Percentiles rank a stretch among this genome's conserved stretches.
Conservation (phyloP, 2,113 vertebrate species). For the Pristiophorus japonicus region DNA sequence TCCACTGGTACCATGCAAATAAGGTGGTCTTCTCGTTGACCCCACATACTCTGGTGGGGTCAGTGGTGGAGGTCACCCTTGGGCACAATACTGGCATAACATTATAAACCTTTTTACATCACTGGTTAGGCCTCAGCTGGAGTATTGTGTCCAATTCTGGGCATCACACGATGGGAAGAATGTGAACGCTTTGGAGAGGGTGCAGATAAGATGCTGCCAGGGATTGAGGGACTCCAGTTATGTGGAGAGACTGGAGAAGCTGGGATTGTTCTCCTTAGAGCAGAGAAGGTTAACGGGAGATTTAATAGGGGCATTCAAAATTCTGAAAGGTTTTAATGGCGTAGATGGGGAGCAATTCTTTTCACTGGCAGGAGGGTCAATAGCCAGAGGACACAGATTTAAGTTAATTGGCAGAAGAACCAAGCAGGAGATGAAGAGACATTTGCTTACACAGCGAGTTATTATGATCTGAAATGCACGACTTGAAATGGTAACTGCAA, state of each 20-base stretch:
- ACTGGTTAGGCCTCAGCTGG: background rate
- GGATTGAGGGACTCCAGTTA: background rate
- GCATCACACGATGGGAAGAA: background rate
- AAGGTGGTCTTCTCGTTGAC: background rate
- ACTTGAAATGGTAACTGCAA: background rate
- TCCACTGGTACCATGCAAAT: background rate
- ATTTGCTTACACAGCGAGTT: background rate
- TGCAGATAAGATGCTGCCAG: background rate
- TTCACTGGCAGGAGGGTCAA: background rate
- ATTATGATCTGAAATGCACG: background rate
- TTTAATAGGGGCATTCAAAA: background rate
- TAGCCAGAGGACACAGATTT: background rate
- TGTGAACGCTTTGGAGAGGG: background rate
- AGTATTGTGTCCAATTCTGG: background rate
- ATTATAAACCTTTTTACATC: background rate
- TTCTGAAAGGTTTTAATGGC: background rate
- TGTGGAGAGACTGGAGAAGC: background rate
- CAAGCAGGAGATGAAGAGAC: background rate
- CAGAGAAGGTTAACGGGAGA: background rate
- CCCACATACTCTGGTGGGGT: background rate
- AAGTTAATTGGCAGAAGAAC: background rate
- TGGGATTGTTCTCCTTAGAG: background rate
- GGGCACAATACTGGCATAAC: background rate
- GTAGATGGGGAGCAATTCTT: background rate
- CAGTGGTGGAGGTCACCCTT: background rate